Evolutionary conservation across 1,140 invertebrate species (phyloP).

Genomic region (Manduca sexta): DNA sequence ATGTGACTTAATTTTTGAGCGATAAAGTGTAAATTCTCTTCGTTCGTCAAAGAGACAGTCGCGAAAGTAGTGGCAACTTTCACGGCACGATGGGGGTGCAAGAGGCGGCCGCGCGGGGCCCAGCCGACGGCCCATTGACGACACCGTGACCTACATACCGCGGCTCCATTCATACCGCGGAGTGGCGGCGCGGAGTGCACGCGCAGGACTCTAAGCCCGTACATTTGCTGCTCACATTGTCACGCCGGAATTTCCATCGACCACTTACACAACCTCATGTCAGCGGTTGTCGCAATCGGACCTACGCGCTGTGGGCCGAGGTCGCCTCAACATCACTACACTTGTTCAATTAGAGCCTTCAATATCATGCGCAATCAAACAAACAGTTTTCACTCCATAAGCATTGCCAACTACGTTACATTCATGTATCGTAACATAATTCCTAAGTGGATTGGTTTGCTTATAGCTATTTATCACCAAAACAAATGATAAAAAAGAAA

Average conservation of each 20-base stretch:
- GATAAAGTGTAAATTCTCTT: constrained; percentile 52
- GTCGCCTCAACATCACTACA: constrained; percentile 57
- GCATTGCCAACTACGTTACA: too few species aligned
- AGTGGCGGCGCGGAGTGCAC: constrained; percentile 16
- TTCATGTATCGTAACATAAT: too few species aligned
- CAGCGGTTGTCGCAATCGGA: constrained; percentile 63
- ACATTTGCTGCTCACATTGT: constrained; percentile 28
- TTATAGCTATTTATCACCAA: too few species aligned
- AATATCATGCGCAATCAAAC: constrained; percentile 31
- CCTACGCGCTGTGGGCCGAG: constrained; percentile 36
- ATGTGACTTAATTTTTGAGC: constrained; percentile 53
- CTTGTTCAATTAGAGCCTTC: constrained; percentile 68
- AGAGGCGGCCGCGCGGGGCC: constrained; percentile 56
- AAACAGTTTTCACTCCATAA: constrained; percentile 1
- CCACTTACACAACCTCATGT: constrained; percentile 61
- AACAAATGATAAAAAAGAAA: too few species aligned
- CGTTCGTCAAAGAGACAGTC: constrained; percentile 34
- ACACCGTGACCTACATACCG: constrained; percentile 69
- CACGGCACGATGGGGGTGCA: constrained; percentile 60
- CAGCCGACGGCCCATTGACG: constrained; percentile 63
- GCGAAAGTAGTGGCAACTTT: constrained; percentile 71
- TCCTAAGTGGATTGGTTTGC: too few species aligned
- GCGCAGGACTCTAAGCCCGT: constrained; percentile 45
- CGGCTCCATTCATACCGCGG: constrained; percentile 64
- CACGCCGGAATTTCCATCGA: constrained; percentile 53